Base-by-base conservation (phyloP, 2,888 invertebrate genomes). In the Axea sp. region DNA sequence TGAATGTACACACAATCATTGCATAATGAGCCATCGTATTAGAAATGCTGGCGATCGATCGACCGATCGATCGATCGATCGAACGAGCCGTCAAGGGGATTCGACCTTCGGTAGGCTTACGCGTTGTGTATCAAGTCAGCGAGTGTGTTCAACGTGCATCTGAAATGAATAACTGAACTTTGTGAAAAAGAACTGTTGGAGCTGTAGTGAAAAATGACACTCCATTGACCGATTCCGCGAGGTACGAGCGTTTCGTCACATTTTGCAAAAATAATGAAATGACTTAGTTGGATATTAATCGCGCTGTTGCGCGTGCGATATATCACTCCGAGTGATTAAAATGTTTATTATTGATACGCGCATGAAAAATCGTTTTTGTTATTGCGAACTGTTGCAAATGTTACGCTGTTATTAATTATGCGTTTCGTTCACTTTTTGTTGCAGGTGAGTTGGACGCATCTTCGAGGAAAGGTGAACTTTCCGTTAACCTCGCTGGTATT, bases 211-310 rank as follows among this genome's bases (percentile, higher is more conserved):
- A 51, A 51, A 51, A 51, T 8, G 30, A 33, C 51, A 33, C n/a
- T 15, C 26, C 43, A 28, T 33, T 43, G 53, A 65, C 53, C 17
- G 45, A 65, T 30, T 45, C 3, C 31, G 4, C 35, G 28, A 43
- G 19, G 14, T 30, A 31, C 14, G 11, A 22, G 7, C 37, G 30
- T 55, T 65, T 65, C 65, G 47, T 65, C 53, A 65, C 55, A 55
- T 65, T 55, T 65, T 55, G 7, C 14, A 55, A 65, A 51, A 65
- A 47, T 65, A 65, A 65, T 65, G 9, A 53, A 41, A 51, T 9
- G 24, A 53, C 28, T 64, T 31, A 26, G 39, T 49, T 4, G 39
- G 45, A 14, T 45, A 64, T 64, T 30, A 64, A 64, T 64, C 53
- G 45, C 53, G 14, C 19, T 19, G 43, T 30, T 33, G 41, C 33